These are phyloP conservation scores for Crotalus horridus DNA, from an alignment of 2,113 vertebrate genomes.

Conservation along the genomic window DNA sequence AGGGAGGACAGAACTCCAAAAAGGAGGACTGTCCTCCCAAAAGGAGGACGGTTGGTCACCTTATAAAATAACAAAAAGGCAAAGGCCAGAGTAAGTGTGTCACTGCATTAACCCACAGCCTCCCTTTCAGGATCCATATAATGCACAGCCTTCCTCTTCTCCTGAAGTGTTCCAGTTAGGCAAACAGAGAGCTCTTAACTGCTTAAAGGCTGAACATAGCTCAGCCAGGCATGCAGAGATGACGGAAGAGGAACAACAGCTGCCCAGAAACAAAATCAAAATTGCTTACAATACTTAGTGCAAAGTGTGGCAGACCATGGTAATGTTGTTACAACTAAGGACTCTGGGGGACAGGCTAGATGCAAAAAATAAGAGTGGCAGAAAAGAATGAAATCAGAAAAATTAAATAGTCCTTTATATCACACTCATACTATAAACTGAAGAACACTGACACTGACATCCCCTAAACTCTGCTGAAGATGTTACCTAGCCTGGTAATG, in stretches of 20 bases:
- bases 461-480: too few relatives aligned
- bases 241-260: neutral
- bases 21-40: too few relatives aligned
- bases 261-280: neutral
- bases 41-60: too few relatives aligned
- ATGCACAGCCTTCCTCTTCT: conserved; percentile 23
- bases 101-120: neutral
- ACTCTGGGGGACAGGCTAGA: neutral
- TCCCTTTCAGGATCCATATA: neutral
- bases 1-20: too few relatives aligned
- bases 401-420: neutral
- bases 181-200: conserved; percentile 35
- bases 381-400: neutral
- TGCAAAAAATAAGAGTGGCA: conserved; percentile 8
- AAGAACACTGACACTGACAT: too few relatives aligned
- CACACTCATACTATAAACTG: neutral
- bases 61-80: neutral
- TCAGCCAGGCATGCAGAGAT: neutral
- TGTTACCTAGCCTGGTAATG: too few relatives aligned
- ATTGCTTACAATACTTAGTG: neutral
- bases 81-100: neutral
- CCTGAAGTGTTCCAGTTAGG: conserved; percentile 23
- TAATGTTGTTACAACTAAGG: conserved; percentile 30
- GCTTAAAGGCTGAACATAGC: neutral
- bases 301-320: conserved; percentile 6